These are phyloP conservation scores for Leucozona laternaria DNA, from an alignment of 2,888 invertebrate genomes.

Conservation along the genomic window DNA sequence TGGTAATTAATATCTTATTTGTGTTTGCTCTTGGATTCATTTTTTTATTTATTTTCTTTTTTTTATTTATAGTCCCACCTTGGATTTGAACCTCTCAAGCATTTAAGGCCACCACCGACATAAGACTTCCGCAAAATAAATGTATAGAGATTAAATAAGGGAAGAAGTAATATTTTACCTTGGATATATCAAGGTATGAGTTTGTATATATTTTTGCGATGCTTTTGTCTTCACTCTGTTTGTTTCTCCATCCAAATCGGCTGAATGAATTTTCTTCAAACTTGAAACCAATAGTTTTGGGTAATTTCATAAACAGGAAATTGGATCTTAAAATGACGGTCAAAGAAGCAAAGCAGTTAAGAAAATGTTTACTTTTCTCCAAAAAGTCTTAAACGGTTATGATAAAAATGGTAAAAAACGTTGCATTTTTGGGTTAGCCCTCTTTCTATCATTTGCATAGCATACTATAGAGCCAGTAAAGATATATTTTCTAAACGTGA, in stretches of 20 bases:
- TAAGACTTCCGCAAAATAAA: constrained; percentile 7
- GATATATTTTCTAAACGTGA: too few species aligned
- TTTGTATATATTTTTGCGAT: not conserved
- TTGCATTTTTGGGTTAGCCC: too few species aligned
- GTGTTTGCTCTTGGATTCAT: not conserved
- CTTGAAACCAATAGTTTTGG: not conserved
- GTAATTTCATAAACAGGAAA: too few species aligned
- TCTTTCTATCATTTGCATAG: too few species aligned
- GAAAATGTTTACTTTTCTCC: too few species aligned
- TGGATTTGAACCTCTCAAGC: constrained; percentile 15
- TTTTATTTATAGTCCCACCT: constrained; percentile 3
- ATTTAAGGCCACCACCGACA: constrained; percentile 7
- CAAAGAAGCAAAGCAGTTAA: too few species aligned
- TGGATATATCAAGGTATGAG: not conserved
- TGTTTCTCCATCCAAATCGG: not conserved
- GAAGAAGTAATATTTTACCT: not conserved
- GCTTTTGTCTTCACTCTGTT: not conserved
- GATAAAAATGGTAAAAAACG: too few species aligned
- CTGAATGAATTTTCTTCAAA: not conserved
- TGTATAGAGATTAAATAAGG: not conserved
- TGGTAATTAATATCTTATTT: constrained; percentile 7
- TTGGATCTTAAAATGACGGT: too few species aligned
- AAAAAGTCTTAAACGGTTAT: too few species aligned
- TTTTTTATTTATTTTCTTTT: not conserved
- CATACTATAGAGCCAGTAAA: too few species aligned